Conservation (phyloP, 2,888 invertebrate species). For the Tanypteryx hageni region DNA sequence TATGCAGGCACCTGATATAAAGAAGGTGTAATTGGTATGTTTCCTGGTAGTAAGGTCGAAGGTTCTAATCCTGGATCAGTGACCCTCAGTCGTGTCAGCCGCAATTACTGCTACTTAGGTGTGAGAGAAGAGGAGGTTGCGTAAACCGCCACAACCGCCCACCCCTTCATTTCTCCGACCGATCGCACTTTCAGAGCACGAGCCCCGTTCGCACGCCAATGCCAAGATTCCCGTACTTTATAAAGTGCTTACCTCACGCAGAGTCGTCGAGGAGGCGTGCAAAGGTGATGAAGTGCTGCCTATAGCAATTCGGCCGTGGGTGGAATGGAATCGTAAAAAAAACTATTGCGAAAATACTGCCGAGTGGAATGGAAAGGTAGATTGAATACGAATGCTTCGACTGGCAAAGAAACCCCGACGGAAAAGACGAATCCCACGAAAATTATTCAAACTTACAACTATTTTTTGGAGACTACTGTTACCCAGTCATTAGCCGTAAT, state of each 20-base stretch:
- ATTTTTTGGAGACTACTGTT: too few species aligned
- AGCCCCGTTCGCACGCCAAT: neutral
- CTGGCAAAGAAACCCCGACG: neutral
- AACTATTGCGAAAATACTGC: neutral
- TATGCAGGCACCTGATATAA: too few species aligned
- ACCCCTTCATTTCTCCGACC: neutral
- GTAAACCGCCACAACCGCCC: conserved; percentile 6
- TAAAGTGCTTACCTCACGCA: conserved; percentile 57
- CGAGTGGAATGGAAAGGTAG: neutral
- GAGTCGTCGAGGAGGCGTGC: neutral
- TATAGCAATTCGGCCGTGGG: neutral
- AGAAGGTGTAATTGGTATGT: too few species aligned
- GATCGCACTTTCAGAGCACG: conserved; percentile 18
- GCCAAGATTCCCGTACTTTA: conserved; percentile 48
- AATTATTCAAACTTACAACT: too few species aligned
- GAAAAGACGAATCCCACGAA: too few species aligned
- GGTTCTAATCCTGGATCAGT: too few species aligned
- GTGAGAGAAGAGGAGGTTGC: neutral
- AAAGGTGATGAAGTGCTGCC: neutral
- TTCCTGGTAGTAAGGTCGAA: too few species aligned
- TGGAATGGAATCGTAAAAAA: neutral
- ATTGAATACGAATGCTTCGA: neutral
- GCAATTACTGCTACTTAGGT: too few species aligned
- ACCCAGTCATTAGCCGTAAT: too few species aligned
- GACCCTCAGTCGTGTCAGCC: too few species aligned